phyloP scores from a whole-genome alignment of 2,888 invertebrate genomes.

The Cataglyphis altisquamis region DNA sequence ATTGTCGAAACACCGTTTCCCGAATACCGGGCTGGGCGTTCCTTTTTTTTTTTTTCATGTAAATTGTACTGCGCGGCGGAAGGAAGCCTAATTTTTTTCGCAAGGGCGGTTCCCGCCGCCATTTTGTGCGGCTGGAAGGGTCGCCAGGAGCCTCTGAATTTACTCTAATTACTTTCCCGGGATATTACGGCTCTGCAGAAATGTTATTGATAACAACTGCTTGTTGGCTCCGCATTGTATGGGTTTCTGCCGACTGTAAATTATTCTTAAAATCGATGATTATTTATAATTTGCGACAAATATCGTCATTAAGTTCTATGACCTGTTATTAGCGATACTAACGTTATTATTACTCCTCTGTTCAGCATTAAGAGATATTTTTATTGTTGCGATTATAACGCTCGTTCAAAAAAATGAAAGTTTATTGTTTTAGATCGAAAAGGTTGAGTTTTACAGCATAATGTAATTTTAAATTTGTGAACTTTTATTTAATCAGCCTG shows the following conservation, averaged over 20 bases:
- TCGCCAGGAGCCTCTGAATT: constrained; percentile 82
- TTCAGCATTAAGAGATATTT: constrained; percentile 30
- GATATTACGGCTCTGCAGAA: constrained; percentile 81
- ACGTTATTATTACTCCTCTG: constrained; percentile 39
- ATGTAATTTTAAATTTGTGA: constrained; percentile 23
- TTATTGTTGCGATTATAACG: constrained; percentile 21
- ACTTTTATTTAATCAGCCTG: not conserved
- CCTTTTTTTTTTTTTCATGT: constrained; percentile 76
- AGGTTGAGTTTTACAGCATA: not conserved
- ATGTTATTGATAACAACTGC: constrained; percentile 84
- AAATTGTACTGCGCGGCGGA: constrained; percentile 80
- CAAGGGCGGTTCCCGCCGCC: constrained; percentile 84
- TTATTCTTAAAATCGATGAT: constrained; percentile 67
- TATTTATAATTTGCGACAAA: constrained; percentile 62
- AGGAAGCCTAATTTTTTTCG: constrained; percentile 82
- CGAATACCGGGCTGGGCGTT: constrained; percentile 74
- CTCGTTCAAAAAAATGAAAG: constrained; percentile 40
- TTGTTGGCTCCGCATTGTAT: constrained; percentile 72
- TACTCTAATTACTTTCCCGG: constrained; percentile 84
- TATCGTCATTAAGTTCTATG: constrained; percentile 44
- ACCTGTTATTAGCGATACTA: constrained; percentile 43
- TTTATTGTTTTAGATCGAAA: constrained; percentile 20
- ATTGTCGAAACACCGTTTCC: constrained; percentile 76
- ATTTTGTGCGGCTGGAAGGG: constrained; percentile 83
- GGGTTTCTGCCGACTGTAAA: constrained; percentile 48